These are phyloP conservation scores for Falco cherrug DNA, from an alignment of 2,797 vertebrate species.

Conservation along the genomic window DNA sequence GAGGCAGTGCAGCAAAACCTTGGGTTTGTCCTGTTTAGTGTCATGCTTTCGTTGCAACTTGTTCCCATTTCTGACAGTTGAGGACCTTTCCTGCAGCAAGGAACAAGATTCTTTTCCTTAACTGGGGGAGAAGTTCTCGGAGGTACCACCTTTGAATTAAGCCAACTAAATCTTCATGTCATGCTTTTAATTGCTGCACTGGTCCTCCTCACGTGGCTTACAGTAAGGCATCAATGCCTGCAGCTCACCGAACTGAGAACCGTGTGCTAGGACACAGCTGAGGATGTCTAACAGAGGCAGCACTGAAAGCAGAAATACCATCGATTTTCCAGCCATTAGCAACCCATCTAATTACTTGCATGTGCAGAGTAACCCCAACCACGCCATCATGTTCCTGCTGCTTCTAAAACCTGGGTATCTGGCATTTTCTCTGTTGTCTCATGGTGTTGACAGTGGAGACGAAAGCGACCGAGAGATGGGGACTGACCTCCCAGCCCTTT, in stretches of 20 bases:
- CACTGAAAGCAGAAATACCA: not conserved
- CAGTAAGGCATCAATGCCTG: not conserved
- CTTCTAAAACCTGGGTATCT: not conserved
- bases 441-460: not conserved
- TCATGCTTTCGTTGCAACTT: not conserved
- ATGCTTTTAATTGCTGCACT: not conserved
- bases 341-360: accelerated
- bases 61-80: not conserved
- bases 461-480: not conserved
- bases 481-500: not conserved
- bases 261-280: not conserved
- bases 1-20: not conserved
- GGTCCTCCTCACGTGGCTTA: not conserved
- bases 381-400: not conserved
- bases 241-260: not conserved
- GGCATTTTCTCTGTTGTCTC: not conserved
- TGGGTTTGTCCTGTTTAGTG: not conserved
- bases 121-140: not conserved
- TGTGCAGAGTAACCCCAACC: not conserved
- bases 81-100: not conserved
- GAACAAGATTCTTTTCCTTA: not conserved
- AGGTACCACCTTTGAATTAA: not conserved
- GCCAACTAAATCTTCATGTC: not conserved
- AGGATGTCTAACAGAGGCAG: not conserved
- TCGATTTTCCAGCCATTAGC: not conserved